Evolutionary conservation across 2,113 vertebrate genomes (phyloP).

Genomic region (Caranx ignobilis): DNA sequence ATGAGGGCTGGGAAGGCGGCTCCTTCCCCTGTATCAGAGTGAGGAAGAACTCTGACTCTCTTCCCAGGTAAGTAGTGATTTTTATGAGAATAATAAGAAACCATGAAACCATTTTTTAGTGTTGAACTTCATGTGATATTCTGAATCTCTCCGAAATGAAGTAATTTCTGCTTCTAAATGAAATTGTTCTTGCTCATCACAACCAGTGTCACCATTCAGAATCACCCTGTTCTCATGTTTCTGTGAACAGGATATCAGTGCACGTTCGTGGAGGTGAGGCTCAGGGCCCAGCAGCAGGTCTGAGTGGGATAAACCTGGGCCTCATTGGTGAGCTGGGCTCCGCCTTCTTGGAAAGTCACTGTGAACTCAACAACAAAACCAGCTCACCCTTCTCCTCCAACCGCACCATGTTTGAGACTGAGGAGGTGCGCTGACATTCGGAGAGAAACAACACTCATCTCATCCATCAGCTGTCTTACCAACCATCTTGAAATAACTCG

Average conservation of each 20-base stretch:
- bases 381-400: constrained; percentile 94
- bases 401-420: constrained; percentile 94
- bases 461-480: not conserved
- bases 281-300: constrained; percentile 74
- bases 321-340: constrained; percentile 85
- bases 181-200: not conserved
- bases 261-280: constrained; percentile 80
- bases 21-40: constrained; percentile 89
- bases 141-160: not conserved
- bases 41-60: constrained; percentile 84
- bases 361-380: constrained; percentile 87
- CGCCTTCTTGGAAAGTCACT: constrained; percentile 88
- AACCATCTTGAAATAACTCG: not conserved
- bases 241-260: constrained; percentile 78
- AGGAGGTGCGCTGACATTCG: constrained; percentile 84
- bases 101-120: not conserved
- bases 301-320: constrained; percentile 73
- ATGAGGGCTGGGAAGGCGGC: constrained; percentile 87
- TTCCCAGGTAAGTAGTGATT: constrained; percentile 84
- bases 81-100: not conserved
- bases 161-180: not conserved
- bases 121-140: not conserved
- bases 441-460: rapidly evolving
- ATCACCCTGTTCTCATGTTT: not conserved
- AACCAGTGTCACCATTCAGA: not conserved